Evolutionary conservation across 2,888 invertebrate genomes (phyloP).

Genomic region (Drosophila mercatorum): DNA sequence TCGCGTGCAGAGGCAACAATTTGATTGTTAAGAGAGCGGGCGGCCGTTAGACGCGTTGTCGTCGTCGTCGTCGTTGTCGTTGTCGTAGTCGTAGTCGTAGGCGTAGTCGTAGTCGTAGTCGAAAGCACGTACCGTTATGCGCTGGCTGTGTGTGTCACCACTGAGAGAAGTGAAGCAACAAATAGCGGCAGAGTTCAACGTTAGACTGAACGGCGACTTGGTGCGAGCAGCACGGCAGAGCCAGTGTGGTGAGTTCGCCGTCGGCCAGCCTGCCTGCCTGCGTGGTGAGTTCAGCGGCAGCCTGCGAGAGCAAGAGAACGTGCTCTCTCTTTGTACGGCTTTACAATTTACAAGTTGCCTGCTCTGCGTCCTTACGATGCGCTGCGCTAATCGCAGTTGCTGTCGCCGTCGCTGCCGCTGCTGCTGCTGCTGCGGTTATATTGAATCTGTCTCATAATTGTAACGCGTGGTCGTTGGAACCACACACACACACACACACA

Average conservation of each 20-base stretch:
- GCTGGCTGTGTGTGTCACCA: constrained; percentile 13
- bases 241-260: constrained; percentile 45
- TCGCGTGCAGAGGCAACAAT: constrained; percentile 20
- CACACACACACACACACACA: neutral
- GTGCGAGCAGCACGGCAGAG: constrained; percentile 10
- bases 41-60: constrained; percentile 27
- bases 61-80: neutral
- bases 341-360: constrained; percentile 38
- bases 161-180: constrained; percentile 51
- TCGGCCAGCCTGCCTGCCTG: constrained; percentile 2
- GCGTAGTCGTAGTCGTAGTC: neutral
- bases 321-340: constrained; percentile 47
- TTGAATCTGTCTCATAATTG: constrained; percentile 44
- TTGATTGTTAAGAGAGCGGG: constrained; percentile 20
- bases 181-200: constrained; percentile 69
- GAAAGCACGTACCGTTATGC: constrained; percentile 38
- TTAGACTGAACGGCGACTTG: constrained; percentile 62
- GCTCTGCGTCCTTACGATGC: constrained; percentile 14
- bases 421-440: constrained; percentile 15
- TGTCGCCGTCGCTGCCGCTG: neutral
- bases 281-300: constrained; percentile 36
- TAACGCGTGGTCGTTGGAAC: constrained; percentile 22
- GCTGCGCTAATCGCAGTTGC: constrained; percentile 35
- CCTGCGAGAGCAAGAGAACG: constrained; percentile 5
- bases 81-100: neutral